Conservation (phyloP, 2,113 vertebrate species). For the Gymnorhina tibicen region DNA sequence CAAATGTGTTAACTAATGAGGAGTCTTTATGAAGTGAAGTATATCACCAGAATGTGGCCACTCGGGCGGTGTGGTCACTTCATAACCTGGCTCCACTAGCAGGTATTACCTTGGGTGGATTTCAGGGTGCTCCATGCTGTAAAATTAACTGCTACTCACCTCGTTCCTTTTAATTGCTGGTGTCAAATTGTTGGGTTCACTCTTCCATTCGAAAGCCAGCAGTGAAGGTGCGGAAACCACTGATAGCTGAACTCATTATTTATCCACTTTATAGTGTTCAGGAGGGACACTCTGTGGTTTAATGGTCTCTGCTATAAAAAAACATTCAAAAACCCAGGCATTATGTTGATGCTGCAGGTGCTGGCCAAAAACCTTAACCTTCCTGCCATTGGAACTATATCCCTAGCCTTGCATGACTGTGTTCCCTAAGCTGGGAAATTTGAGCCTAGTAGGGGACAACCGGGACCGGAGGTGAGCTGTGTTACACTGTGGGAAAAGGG, state of each 20-base stretch:
- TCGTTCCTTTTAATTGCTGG: not conserved
- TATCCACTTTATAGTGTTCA: not conserved
- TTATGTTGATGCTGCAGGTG: not conserved
- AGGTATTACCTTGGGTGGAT: not conserved
- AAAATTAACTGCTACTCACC: not conserved
- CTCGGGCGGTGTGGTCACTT: fast-evolving
- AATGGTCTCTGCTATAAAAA: not conserved
- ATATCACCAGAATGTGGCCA: not conserved
- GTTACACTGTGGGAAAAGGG: not conserved
- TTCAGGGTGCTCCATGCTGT: not conserved
- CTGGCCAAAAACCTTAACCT: not conserved
- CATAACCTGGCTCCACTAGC: not conserved
- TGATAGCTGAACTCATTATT: not conserved
- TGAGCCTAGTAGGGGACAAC: fast-evolving
- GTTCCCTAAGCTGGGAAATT: not conserved
- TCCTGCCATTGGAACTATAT: fast-evolving
- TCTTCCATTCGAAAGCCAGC: not conserved
- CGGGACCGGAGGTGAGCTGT: not conserved
- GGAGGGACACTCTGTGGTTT: not conserved
- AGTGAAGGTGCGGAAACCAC: not conserved
- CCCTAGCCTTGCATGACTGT: fast-evolving
- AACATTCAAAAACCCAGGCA: not conserved
- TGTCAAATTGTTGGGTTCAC: not conserved
- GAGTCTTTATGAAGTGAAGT: not conserved
- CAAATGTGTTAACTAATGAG: not conserved